Percentiles rank a stretch among this genome's conserved stretches.
Conservation (phyloP, 2,888 invertebrate species). For the Drosophila melanosoma region DNA sequence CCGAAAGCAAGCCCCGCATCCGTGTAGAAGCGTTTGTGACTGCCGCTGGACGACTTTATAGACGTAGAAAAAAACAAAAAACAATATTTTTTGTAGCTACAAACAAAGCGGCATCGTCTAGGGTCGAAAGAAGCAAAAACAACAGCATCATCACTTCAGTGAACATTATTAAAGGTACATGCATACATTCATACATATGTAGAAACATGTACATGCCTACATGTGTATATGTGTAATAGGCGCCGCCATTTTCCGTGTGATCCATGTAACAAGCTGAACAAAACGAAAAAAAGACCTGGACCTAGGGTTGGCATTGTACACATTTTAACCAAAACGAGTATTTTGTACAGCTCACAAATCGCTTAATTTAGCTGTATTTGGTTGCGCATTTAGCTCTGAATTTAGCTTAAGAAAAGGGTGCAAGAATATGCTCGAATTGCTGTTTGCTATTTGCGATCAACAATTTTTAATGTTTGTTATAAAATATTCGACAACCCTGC, state of each 20-base stretch:
- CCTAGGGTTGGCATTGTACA: constrained; percentile 66
- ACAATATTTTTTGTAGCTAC: constrained; percentile 40
- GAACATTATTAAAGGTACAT: constrained; percentile 76
- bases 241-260: constrained; percentile 75
- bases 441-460: background rate
- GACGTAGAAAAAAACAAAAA: constrained; percentile 30
- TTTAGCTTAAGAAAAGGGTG: background rate
- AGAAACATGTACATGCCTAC: constrained; percentile 1
- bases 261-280: constrained; percentile 68
- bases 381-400: background rate
- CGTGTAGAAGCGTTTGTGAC: constrained; percentile 24
- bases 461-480: constrained; percentile 25
- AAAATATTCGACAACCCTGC: constrained; percentile 53
- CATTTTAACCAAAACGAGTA: constrained; percentile 21
- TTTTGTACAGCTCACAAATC: constrained; percentile 5
- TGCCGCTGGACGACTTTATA: constrained; percentile 48
- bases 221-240: constrained; percentile 65
- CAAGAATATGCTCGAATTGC: constrained; percentile 8
- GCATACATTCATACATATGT: constrained; percentile 31
- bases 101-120: constrained; percentile 68
- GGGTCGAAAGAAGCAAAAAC: constrained; percentile 43
- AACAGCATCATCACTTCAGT: constrained; percentile 58
- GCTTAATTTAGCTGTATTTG: background rate
- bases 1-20: constrained; percentile 44
- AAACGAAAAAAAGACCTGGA: constrained; percentile 52